phyloP scores from a whole-genome alignment of 2,113 vertebrate genomes.

The Pygoscelis adeliae region DNA sequence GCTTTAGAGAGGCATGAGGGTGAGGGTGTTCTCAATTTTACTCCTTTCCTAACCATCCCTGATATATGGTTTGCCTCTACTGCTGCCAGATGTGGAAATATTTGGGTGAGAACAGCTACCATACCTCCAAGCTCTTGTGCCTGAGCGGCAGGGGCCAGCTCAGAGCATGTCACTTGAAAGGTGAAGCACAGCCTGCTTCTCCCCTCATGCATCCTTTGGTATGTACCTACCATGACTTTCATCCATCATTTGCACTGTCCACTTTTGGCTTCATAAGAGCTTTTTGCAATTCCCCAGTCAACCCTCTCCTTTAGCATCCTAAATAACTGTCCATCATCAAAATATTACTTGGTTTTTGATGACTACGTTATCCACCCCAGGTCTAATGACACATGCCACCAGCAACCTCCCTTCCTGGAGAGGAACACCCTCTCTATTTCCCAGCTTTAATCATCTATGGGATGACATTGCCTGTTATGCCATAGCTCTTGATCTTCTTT shows the following conservation, averaged over 20 bases:
- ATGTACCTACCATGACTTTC: not conserved
- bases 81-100: not conserved
- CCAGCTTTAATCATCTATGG: not conserved
- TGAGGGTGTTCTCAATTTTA: not conserved
- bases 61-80: rapidly evolving
- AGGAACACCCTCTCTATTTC: not conserved
- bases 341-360: not conserved
- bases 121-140: not conserved
- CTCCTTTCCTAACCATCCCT: not conserved
- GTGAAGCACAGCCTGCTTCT: not conserved
- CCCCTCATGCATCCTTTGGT: not conserved
- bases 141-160: not conserved
- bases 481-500: not conserved
- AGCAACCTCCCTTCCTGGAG: not conserved
- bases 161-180: rapidly evolving
- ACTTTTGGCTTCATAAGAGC: not conserved
- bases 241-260: not conserved
- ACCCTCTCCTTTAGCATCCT: not conserved
- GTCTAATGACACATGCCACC: not conserved
- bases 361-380: not conserved
- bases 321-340: not conserved
- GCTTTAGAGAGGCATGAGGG: not conserved
- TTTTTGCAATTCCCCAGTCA: not conserved
- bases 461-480: not conserved
- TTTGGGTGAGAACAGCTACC: not conserved